Conservation (phyloP, 2,113 vertebrate species). For the Pavo muticus region DNA sequence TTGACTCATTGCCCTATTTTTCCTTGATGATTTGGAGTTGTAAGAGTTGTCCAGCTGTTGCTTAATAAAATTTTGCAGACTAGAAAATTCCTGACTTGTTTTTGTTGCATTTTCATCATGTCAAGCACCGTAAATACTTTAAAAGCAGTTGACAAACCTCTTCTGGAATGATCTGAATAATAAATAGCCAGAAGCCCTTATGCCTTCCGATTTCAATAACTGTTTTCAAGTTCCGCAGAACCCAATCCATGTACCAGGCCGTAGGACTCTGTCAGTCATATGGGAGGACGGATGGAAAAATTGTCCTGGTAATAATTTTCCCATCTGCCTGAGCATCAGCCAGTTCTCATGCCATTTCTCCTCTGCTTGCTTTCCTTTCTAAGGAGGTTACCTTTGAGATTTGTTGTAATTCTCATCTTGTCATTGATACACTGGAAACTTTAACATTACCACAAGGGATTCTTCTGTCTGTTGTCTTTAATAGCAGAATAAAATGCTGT, state of each 20-base stretch:
- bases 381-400: background rate
- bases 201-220: background rate
- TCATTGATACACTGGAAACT: background rate
- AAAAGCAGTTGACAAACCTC: background rate
- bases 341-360: background rate
- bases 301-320: background rate
- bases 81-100: conserved; percentile 60
- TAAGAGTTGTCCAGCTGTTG: conserved; percentile 87
- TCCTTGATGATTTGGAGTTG: conserved; percentile 83
- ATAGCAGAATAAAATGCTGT: background rate
- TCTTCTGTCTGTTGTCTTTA: background rate
- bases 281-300: background rate
- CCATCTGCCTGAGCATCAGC: background rate
- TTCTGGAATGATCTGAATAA: background rate
- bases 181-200: background rate
- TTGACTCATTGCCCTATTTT: conserved; percentile 78
- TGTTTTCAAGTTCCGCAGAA: background rate
- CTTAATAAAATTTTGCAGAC: conserved; percentile 89
- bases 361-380: background rate
- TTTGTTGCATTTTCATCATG: conserved; percentile 59
- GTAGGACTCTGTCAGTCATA: background rate
- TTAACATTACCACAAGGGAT: background rate
- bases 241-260: fast-evolving
- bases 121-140: conserved; percentile 49
- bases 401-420: conserved; percentile 16